phyloP scores from a whole-genome alignment of 2,797 vertebrate genomes.

The Heliangelus exortis region DNA sequence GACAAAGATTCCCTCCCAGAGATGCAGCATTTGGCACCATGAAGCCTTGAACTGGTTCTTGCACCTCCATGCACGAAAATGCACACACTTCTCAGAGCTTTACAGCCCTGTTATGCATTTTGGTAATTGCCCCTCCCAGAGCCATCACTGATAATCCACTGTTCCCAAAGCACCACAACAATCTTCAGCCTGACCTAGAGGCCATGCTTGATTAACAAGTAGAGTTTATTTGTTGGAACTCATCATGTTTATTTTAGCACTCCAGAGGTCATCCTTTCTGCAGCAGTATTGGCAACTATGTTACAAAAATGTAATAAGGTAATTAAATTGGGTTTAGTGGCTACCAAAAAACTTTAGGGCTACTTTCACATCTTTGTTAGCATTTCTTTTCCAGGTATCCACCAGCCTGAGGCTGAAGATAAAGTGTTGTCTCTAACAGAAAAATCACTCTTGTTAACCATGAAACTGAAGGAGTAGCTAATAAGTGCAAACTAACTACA shows the following conservation, averaged over 20 bases:
- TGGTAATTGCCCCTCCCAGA: neutral
- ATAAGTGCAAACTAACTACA: neutral
- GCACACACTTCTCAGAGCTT: rapidly evolving
- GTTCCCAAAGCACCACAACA: neutral
- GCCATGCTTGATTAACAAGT: neutral
- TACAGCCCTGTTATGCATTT: neutral
- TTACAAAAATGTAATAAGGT: neutral
- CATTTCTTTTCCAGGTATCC: neutral
- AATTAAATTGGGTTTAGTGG: neutral
- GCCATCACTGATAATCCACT: neutral
- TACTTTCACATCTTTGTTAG: neutral
- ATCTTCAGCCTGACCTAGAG: neutral
- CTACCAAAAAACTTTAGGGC: neutral
- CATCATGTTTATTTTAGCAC: neutral
- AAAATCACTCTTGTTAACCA: neutral
- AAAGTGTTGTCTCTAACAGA: neutral
- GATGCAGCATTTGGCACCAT: neutral
- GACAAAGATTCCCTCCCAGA: neutral
- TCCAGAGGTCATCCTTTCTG: neutral
- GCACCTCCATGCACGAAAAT: neutral
- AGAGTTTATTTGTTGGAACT: neutral
- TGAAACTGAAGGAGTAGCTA: neutral
- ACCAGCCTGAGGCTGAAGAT: neutral
- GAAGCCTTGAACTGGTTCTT: neutral
- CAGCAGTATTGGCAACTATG: neutral